phyloP scores from a whole-genome alignment of 1,140 invertebrate genomes.

The Melipona quadrifasciata region DNA sequence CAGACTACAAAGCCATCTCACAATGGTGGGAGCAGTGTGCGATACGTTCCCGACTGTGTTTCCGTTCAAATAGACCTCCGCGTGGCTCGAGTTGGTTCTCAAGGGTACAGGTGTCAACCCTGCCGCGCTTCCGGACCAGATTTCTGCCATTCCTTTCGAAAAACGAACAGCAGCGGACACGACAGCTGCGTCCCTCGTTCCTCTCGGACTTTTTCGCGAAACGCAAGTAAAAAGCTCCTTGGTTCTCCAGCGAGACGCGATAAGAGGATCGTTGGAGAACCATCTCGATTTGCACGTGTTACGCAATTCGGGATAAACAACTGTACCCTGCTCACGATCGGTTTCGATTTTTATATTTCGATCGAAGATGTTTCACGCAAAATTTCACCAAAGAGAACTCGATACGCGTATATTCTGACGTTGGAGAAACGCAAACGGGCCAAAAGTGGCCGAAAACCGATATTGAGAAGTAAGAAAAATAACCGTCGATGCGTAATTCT shows the following conservation, averaged over 20 bases:
- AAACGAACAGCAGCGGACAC: neutral
- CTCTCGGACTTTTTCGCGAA: constrained; percentile 1
- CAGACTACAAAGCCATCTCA: constrained; percentile 72
- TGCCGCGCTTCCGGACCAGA: constrained; percentile 70
- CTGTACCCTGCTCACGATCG: no score
- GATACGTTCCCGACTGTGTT: constrained; percentile 70
- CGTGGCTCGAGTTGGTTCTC: constrained; percentile 60
- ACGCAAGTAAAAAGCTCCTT: constrained; percentile 22
- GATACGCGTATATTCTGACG: no score
- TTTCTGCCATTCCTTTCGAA: constrained; percentile 60
- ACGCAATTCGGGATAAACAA: neutral
- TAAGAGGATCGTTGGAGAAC: neutral
- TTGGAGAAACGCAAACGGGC: no score
- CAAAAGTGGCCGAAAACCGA: no score
- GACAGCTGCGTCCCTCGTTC: constrained; percentile 44
- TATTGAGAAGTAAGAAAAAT: no score
- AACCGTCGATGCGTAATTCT: neutral
- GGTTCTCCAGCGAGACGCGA: constrained; percentile 1
- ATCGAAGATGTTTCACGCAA: no score
- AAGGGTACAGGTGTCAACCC: constrained; percentile 74
- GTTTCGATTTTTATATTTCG: no score
- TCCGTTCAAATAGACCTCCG: constrained; percentile 72
- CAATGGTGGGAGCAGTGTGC: constrained; percentile 70
- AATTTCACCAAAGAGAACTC: no score
- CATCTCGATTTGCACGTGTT: neutral